These are phyloP conservation scores for Cepaea nemoralis DNA, from an alignment of 1,140 invertebrate species.

Conservation along the genomic window DNA sequence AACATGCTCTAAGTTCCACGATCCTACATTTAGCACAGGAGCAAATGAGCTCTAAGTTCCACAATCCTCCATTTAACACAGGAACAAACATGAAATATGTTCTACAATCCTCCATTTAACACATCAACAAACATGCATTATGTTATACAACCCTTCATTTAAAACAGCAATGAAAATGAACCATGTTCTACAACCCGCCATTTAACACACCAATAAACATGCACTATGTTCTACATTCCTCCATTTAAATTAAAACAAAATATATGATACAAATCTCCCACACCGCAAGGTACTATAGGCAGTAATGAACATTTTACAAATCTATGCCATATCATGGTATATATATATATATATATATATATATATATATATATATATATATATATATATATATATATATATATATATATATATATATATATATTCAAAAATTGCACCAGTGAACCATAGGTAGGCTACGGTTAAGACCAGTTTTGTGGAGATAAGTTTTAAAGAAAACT, in stretches of 20 bases:
- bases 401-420: conserved; percentile 31
- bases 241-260: too few relatives aligned
- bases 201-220: neutral
- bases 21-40: too few relatives aligned
- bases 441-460: neutral
- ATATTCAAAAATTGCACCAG: neutral
- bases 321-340: too few relatives aligned
- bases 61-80: too few relatives aligned
- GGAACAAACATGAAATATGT: neutral
- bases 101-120: neutral
- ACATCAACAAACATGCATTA: neutral
- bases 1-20: too few relatives aligned
- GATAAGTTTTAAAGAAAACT: too few relatives aligned
- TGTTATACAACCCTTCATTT: neutral
- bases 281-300: too few relatives aligned
- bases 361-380: conserved; percentile 31
- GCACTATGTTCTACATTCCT: too few relatives aligned
- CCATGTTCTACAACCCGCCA: neutral
- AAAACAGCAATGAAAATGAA: neutral
- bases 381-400: conserved; percentile 31
- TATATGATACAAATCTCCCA: too few relatives aligned
- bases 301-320: too few relatives aligned
- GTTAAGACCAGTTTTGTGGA: conserved; percentile 10
- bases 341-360: conserved; percentile 31
- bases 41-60: too few relatives aligned